phyloP scores from a whole-genome alignment of 2,797 vertebrate species.

The Bovichtus variegatus region DNA sequence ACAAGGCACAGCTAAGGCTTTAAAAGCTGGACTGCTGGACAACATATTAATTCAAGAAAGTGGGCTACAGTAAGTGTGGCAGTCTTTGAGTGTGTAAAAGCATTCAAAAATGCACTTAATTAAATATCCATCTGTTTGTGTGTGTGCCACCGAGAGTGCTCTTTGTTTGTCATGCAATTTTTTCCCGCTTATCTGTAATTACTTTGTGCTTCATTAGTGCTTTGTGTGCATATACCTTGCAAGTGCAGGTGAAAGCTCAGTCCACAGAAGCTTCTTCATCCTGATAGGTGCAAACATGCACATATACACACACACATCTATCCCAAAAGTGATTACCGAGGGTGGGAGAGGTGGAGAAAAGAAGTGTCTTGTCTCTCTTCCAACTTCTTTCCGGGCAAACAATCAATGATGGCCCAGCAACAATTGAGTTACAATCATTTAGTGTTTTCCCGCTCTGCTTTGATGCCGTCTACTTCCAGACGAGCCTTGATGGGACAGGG shows the following conservation, averaged over 20 bases:
- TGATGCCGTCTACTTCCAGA: constrained; percentile 77
- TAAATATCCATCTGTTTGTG: constrained; percentile 38
- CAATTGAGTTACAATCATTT: constrained; percentile 85
- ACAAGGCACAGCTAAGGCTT: background rate
- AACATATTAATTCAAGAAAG: background rate
- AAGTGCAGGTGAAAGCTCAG: constrained; percentile 30
- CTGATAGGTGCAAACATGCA: constrained; percentile 58
- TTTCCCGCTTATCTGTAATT: constrained; percentile 12
- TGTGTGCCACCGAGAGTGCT: constrained; percentile 13
- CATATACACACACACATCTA: constrained; percentile 37
- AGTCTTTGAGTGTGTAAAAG: constrained; percentile 11
- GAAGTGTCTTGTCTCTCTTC: constrained; percentile 76
- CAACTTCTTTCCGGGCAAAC: constrained; percentile 78
- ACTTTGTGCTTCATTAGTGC: constrained; percentile 15
- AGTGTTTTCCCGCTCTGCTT: constrained; percentile 78
- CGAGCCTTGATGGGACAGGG: constrained; percentile 70
- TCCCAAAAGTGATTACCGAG: constrained; percentile 65
- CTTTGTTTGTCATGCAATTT: constrained; percentile 34
- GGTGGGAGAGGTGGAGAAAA: constrained; percentile 71
- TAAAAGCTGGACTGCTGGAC: background rate
- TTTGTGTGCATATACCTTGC: constrained; percentile 28
- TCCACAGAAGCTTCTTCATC: constrained; percentile 22
- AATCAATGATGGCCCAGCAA: constrained; percentile 81
- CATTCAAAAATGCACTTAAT: constrained; percentile 24
- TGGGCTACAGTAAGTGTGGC: too few species aligned